Base-by-base conservation (phyloP, 2,888 invertebrate genomes). In the Drosophila nigritarsus region DNA sequence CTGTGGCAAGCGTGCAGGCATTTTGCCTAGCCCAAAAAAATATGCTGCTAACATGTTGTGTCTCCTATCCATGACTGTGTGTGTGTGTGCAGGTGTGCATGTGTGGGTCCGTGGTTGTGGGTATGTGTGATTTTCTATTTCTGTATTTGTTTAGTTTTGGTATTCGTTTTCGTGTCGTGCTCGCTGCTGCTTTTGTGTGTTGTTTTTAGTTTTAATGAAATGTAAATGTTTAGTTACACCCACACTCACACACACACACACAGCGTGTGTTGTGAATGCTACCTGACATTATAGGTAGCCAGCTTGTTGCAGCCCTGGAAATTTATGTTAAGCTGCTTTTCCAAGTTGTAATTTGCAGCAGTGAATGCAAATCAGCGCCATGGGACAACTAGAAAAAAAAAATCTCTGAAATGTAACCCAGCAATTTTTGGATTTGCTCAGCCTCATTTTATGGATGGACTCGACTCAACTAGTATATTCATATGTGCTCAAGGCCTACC, bases 151-250 rank as follows among this genome's bases (percentile, higher is more conserved):
- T 86, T 86, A 83, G 85, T 82, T 85, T 76, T 78, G 79, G 83
- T 73, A 76, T 78, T 79, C 86, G 87, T 79, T 66, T 80, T 82
- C 70, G 82, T 86, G 86, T 82, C 83, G 82, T 86, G 67, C 80
- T 86, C 82, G 73, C 78, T 86, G 73, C 79, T 83, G 87, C 87
- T 85, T 85, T 83, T 76, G 77, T 83, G 70, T 85, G 85, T 85
- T 85, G 85, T 86, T 86, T 85, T 86, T 88, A 88, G 85, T 86
- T 86, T 86, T 86, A 86, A 86, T 86, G 85, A 86, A 88, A 86
- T 86, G 85, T 86, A 86, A 86, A 86, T 86, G 88, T 86, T 86
- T 86, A 86, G 85, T 83, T 82, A 88, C 76, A 88, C 74, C 77
- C 77, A 83, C 83, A 27, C 32, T 34, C 56, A 60, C 34, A 36